Percentiles rank a stretch among this genome's conserved stretches.
Evolutionary conservation across 1,140 invertebrate genomes (phyloP).

Genomic region (Agrilus planipennis): DNA sequence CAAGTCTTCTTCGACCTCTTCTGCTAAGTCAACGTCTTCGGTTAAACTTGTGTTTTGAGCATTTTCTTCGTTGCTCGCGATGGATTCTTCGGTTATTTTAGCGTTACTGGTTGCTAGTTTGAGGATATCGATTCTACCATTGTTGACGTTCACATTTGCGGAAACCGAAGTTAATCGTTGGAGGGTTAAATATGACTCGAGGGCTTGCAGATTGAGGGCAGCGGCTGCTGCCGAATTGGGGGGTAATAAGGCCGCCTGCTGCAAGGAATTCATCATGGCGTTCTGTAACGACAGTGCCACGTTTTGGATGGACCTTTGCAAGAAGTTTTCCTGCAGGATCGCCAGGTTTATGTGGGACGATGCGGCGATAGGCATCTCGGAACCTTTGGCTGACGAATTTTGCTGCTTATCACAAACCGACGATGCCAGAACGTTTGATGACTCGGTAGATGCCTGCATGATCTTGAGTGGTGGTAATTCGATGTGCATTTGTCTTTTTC

Average conservation of each 20-base stretch:
- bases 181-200: slow-evolving; percentile 70
- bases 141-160: slow-evolving; percentile 24
- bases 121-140: slow-evolving; percentile 36
- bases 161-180: slow-evolving; percentile 46
- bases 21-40: slow-evolving; percentile 46
- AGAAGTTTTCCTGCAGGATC: slow-evolving; percentile 39
- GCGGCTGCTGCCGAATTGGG: slow-evolving; percentile 65
- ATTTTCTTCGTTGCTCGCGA: slow-evolving; percentile 32
- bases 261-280: slow-evolving; percentile 61
- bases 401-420: slow-evolving; percentile 5
- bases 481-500: too few species aligned
- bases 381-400: slow-evolving; percentile 9
- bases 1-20: slow-evolving; percentile 48
- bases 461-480: too few species aligned
- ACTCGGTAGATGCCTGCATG: slow-evolving; percentile 5
- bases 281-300: slow-evolving; percentile 64
- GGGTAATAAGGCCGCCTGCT: slow-evolving; percentile 61
- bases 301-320: slow-evolving; percentile 45
- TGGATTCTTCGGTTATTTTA: slow-evolving; percentile 44
- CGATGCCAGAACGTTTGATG: background rate
- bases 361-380: slow-evolving; percentile 2
- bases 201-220: slow-evolving; percentile 65
- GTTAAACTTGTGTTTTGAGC: slow-evolving; percentile 36
- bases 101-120: slow-evolving; percentile 43
- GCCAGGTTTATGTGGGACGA: slow-evolving; percentile 8